Evolutionary conservation across 1,140 invertebrate genomes (phyloP).

Genomic region (Macrotrachela quadricornifera): DNA sequence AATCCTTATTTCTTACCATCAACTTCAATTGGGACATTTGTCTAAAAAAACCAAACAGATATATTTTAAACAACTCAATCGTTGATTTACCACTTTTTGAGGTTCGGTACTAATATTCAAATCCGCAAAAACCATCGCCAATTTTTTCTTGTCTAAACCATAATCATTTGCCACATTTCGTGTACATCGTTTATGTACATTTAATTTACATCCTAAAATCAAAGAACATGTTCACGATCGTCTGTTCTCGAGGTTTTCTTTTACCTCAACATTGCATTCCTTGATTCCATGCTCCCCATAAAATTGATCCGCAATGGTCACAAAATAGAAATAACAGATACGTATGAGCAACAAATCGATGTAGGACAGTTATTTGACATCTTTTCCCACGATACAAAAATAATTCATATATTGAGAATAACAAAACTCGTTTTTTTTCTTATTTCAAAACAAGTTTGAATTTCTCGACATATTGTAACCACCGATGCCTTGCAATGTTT

Average conservation of each 20-base stretch:
- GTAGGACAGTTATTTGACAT: constrained; percentile 94
- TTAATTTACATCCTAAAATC: constrained; percentile 64
- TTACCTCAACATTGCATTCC: constrained; percentile 86
- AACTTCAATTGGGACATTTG: too few species aligned
- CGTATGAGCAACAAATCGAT: constrained; percentile 61
- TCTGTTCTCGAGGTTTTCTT: background rate
- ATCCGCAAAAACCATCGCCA: constrained; percentile 68
- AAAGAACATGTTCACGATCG: background rate
- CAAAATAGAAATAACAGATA: constrained; percentile 96
- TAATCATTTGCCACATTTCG: constrained; percentile 99
- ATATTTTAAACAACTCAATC: constrained; percentile 43
- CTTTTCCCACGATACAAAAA: constrained; percentile 33
- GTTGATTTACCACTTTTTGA: too few species aligned
- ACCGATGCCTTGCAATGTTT: constrained; percentile 74
- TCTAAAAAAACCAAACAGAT: too few species aligned
- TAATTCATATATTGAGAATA: background rate
- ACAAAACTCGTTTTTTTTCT: background rate
- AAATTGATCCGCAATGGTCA: constrained; percentile 86
- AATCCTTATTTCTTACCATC: too few species aligned
- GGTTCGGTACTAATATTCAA: constrained; percentile 64
- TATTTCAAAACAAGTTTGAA: constrained; percentile 37
- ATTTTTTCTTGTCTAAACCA: constrained; percentile 83
- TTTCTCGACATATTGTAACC: constrained; percentile 79
- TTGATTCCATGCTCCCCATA: constrained; percentile 87
- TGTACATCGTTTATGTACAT: constrained; percentile 93